Evolutionary conservation across 2,113 vertebrate genomes (phyloP).

Genomic region (Microtus montanus): DNA sequence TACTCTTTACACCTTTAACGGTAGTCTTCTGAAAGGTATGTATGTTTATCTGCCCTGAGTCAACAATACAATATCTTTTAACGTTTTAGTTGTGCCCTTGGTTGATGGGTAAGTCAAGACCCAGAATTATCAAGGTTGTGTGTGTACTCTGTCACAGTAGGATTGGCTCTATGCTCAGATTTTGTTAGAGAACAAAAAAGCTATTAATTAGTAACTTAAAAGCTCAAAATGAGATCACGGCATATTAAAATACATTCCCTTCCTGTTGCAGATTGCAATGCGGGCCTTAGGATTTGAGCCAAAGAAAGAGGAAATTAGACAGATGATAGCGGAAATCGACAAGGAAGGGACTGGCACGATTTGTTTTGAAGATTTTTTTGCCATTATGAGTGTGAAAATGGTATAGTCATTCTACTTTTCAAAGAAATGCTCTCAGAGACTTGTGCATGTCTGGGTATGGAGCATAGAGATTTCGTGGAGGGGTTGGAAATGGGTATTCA

Average conservation of each 20-base stretch:
- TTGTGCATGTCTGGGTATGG: neutral
- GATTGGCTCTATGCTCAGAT: neutral
- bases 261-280: conserved; percentile 91
- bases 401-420: conserved; percentile 80
- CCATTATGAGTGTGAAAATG: conserved; percentile 96
- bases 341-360: conserved; percentile 91
- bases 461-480: neutral
- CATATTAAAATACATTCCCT: conserved; percentile 45
- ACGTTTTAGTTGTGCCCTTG: neutral
- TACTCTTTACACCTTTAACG: neutral
- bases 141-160: neutral
- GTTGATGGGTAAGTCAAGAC: neutral
- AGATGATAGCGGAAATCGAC: conserved; percentile 93
- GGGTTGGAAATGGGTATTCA: neutral
- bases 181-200: neutral
- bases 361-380: conserved; percentile 91
- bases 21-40: neutral
- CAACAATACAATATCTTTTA: neutral
- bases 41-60: neutral
- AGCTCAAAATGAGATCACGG: conserved; percentile 5
- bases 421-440: neutral
- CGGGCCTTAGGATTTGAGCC: conserved; percentile 95
- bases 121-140: neutral
- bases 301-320: conserved; percentile 96
- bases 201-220: neutral